phyloP scores from a whole-genome alignment of 2,797 vertebrate species.

The Acropternis orthonyx region DNA sequence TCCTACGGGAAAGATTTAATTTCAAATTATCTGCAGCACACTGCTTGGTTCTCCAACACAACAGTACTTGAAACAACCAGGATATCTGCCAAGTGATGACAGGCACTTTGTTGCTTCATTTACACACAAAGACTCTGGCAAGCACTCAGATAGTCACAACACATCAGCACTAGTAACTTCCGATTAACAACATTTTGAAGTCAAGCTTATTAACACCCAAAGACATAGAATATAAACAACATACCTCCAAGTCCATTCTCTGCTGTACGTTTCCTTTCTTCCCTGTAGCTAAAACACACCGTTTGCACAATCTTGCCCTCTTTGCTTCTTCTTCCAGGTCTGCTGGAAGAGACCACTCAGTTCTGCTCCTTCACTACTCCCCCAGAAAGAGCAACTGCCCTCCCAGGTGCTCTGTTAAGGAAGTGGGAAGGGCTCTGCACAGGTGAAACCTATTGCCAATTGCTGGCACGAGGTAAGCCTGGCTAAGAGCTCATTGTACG shows the following conservation, averaged over 20 bases:
- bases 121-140: neutral
- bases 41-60: neutral
- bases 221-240: neutral
- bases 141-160: neutral
- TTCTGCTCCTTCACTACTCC: neutral
- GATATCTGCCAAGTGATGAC: neutral
- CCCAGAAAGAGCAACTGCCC: neutral
- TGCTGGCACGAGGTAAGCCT: neutral
- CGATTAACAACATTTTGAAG: neutral
- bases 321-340: neutral
- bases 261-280: neutral
- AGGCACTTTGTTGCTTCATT: neutral
- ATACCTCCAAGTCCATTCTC: neutral
- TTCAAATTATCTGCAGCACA: neutral
- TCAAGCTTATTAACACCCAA: neutral
- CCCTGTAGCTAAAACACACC: neutral
- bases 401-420: neutral
- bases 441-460: neutral
- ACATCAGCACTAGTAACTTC: neutral
- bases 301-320: neutral
- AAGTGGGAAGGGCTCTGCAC: rapidly evolving
- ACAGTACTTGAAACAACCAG: neutral
- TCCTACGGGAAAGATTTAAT: neutral
- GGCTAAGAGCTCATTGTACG: rapidly evolving
- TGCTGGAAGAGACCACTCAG: neutral